A percentile compares a stretch with the other conserved stretches of the same genome.
These are phyloP conservation scores for Papilio glaucus DNA, from an alignment of 1,140 invertebrate species.

Conservation along the genomic window DNA sequence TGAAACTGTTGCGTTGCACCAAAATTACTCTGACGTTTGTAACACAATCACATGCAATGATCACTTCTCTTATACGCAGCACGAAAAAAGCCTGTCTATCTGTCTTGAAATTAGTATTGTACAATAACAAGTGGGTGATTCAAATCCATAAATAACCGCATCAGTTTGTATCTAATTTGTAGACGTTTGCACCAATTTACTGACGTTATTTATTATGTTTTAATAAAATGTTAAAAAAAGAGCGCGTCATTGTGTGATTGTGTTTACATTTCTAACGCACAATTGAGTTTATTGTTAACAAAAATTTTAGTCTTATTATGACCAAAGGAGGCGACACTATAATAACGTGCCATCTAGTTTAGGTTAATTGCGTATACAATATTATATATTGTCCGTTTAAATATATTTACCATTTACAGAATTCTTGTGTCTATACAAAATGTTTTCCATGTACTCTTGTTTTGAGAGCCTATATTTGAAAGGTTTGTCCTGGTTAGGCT, in stretches of 20 bases:
- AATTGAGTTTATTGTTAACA: conserved; percentile 75
- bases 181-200: conserved; percentile 23
- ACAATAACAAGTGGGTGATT: no score
- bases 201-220: no score
- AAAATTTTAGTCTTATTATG: conserved; percentile 67
- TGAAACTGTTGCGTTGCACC: conserved; percentile 55
- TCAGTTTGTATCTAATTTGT: no score
- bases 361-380: conserved; percentile 83
- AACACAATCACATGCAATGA: conserved; percentile 26
- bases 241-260: conserved; percentile 50
- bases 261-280: conserved; percentile 71
- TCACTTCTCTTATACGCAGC: conserved; percentile 15
- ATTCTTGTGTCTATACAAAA: conserved; percentile 84
- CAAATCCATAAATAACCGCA: no score
- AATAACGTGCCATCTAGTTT: conserved; percentile 84
- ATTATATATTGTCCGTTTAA: conserved; percentile 84
- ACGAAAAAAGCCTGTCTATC: no score
- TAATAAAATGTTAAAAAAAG: no score
- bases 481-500: conserved; percentile 70
- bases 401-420: conserved; percentile 84
- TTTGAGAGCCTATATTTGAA: conserved; percentile 84
- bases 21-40: conserved; percentile 39
- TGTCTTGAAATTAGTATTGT: no score
- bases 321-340: conserved; percentile 82
- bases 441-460: conserved; percentile 84